Percentiles rank a stretch among this genome's conserved stretches.
These are phyloP conservation scores for Sebastes cheni DNA, from an alignment of 2,797 vertebrate species.

Conservation along the genomic window DNA sequence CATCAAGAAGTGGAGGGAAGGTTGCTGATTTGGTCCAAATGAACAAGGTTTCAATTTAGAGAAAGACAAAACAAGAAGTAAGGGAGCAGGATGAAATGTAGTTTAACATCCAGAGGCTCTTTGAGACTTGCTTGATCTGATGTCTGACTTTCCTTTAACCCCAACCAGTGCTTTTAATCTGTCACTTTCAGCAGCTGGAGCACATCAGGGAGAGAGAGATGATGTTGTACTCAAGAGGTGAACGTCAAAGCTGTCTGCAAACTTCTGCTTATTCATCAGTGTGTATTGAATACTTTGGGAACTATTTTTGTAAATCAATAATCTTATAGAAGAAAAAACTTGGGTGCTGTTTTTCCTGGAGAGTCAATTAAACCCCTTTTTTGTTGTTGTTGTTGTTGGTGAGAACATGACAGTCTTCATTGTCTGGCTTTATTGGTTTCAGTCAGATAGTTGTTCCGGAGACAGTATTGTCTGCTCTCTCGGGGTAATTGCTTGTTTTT, in stretches of 20 bases:
- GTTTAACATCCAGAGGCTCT: slow-evolving; percentile 37
- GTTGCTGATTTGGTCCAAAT: neutral
- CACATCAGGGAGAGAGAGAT: neutral
- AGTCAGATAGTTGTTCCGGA: slow-evolving; percentile 14
- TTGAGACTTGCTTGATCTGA: slow-evolving; percentile 32
- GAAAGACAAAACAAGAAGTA: neutral
- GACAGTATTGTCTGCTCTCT: slow-evolving; percentile 15
- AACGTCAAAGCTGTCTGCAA: slow-evolving; percentile 27
- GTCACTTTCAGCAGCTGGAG: slow-evolving; percentile 39
- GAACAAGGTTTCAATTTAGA: slow-evolving; percentile 22
- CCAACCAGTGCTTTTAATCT: slow-evolving; percentile 52
- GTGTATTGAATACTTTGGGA: slow-evolving; percentile 11
- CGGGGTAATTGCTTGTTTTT: slow-evolving; percentile 39
- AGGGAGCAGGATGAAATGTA: neutral
- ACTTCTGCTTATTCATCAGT: slow-evolving; percentile 5
- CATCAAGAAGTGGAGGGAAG: neutral
- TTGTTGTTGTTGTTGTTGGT: neutral
- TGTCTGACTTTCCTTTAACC: slow-evolving; percentile 51
- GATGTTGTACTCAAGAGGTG: slow-evolving; percentile 22
- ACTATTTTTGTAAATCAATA: slow-evolving; percentile 31
- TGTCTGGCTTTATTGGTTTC: slow-evolving; percentile 54
- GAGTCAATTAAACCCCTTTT: slow-evolving; percentile 36
- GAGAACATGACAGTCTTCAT: slow-evolving; percentile 37
- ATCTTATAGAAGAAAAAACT: slow-evolving; percentile 10
- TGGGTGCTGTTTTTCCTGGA: neutral